Evolutionary conservation across 2,888 invertebrate species (phyloP).

Genomic region (Icerya purchasi): DNA sequence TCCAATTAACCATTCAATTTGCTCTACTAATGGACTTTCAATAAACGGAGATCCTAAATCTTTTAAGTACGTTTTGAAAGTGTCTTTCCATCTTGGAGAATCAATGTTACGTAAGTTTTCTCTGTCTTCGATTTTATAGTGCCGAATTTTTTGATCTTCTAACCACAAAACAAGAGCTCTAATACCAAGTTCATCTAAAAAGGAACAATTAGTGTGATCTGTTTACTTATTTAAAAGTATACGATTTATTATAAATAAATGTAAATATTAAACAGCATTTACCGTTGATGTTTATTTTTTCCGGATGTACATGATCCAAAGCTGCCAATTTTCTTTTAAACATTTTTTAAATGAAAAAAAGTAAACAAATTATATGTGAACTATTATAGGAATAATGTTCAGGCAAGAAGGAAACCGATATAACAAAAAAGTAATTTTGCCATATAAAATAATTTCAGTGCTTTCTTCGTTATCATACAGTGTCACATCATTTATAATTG

Average conservation of each 20-base stretch:
- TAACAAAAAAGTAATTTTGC: too few species aligned
- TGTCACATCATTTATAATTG: too few species aligned
- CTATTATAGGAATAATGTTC: too few species aligned
- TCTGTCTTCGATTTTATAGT: slow-evolving; percentile 63
- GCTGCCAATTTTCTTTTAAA: slow-evolving; percentile 8
- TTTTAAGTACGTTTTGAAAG: slow-evolving; percentile 47
- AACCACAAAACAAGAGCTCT: slow-evolving; percentile 69
- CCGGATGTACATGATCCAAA: slow-evolving; percentile 4
- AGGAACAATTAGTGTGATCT: neutral
- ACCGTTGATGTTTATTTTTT: slow-evolving; percentile 4
- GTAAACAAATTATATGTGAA: too few species aligned
- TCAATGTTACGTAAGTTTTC: slow-evolving; percentile 45
- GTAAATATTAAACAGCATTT: neutral
- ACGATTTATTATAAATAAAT: neutral
- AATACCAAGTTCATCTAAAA: slow-evolving; percentile 52
- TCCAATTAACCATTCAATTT: slow-evolving; percentile 66
- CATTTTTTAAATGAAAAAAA: too few species aligned
- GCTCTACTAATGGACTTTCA: slow-evolving; percentile 36
- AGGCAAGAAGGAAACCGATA: too few species aligned
- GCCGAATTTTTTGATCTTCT: slow-evolving; percentile 80
- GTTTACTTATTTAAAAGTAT: neutral
- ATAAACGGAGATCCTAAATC: slow-evolving; percentile 51
- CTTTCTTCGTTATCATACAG: too few species aligned
- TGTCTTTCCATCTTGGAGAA: slow-evolving; percentile 43
- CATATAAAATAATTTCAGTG: too few species aligned